phyloP scores from a whole-genome alignment of 2,888 invertebrate species.

The Ornithoptera alexandrae region DNA sequence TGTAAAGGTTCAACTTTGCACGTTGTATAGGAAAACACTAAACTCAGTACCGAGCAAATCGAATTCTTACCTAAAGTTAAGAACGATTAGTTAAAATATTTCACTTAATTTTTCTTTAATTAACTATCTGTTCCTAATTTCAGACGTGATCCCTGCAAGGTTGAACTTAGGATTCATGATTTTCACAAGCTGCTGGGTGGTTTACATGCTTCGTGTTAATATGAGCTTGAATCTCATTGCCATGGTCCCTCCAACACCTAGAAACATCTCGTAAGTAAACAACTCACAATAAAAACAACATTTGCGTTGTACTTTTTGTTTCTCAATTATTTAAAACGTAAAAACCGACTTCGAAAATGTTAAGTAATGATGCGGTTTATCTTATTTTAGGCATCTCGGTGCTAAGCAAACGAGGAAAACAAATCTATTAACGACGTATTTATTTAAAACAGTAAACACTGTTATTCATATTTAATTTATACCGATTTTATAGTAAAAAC shows the following conservation, averaged over 20 bases:
- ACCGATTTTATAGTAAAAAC: conserved; percentile 18
- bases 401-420: conserved; percentile 24
- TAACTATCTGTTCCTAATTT: conserved; percentile 30
- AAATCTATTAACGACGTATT: conserved; percentile 16
- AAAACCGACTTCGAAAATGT: conserved; percentile 12
- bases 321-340: conserved; percentile 8
- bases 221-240: conserved; percentile 87
- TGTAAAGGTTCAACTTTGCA: too few relatives aligned
- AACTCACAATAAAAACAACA: conserved; percentile 23
- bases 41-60: too few relatives aligned
- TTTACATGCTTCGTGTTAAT: conserved; percentile 87
- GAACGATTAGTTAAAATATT: too few relatives aligned
- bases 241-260: conserved; percentile 78
- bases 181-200: conserved; percentile 85
- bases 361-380: conserved; percentile 6
- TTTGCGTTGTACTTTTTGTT: not conserved
- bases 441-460: conserved; percentile 10
- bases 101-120: too few relatives aligned
- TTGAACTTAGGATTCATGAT: conserved; percentile 81
- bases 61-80: too few relatives aligned
- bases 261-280: conserved; percentile 38
- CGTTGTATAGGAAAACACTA: too few relatives aligned
- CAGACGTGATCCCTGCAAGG: conserved; percentile 67
- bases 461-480: conserved; percentile 20
- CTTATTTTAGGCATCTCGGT: conserved; percentile 16